Evolutionary conservation across 2,113 vertebrate genomes (phyloP).

Genomic region (Naja naja): DNA sequence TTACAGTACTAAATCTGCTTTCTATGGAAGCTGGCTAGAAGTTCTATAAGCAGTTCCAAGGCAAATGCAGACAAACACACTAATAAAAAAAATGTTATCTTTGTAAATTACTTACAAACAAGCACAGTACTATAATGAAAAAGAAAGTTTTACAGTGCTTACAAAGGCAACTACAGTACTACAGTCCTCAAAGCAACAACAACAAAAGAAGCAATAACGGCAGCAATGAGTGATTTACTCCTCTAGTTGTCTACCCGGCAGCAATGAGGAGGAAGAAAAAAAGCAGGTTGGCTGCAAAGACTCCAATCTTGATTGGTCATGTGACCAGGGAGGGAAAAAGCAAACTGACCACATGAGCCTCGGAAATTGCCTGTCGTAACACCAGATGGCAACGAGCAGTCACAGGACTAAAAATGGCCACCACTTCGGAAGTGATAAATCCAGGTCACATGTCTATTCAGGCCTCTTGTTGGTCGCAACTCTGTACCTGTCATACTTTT

Average conservation of each 20-base stretch:
- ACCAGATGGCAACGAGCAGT: neutral
- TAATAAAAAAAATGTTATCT: neutral
- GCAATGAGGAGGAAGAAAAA: neutral
- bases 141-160: neutral
- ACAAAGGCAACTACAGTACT: neutral
- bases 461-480: neutral
- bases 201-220: neutral
- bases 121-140: neutral
- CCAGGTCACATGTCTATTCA: neutral
- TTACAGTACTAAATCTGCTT: neutral
- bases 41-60: neutral
- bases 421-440: neutral
- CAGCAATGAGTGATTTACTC: neutral
- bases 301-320: neutral
- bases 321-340: neutral
- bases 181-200: neutral
- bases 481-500: neutral
- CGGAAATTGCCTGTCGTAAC: neutral
- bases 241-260: neutral
- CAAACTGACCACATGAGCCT: neutral
- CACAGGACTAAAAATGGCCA: neutral
- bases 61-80: neutral
- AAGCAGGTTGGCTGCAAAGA: neutral
- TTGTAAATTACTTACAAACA: neutral
- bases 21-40: neutral